Base-by-base conservation (phyloP, 1,140 invertebrate genomes). In the Bombus haemorrhoidalis region DNA sequence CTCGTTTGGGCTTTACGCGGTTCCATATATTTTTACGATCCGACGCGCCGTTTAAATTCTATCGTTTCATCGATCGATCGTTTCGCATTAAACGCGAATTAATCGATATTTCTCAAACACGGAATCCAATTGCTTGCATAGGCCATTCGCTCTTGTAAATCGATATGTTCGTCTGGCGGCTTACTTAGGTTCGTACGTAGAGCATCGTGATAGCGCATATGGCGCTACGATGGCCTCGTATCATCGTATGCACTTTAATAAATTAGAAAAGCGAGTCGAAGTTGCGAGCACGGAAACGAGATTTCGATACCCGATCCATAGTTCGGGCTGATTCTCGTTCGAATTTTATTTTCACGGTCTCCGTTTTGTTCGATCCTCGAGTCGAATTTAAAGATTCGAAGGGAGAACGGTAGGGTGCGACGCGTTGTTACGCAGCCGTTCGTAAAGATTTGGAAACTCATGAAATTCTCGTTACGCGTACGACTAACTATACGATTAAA, bases 151-250 rank as follows among this genome's bases (percentile, higher is more conserved):
- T 66, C 34, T 0, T 18, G 72, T 39, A 53, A 76, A 83, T 83
- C 81, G 34, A 83, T 83, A 83, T 68, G 43, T n/a, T 66, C 72
- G 81, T 75, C 81, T 66, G 72, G 43, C 62, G 59, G 47, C 62
- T 83, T 74, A 32, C 71, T 81, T 81, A 39, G 12, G 39, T 34
- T 73, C 71, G 1, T 53, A 68, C 57, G 59, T 64, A 41, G n/a
- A 22, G 66, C 66, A 43, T 66, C 64, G 1, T 15, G 41, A 76
- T n/a, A 10, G 39, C 6, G 72, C 41, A 66, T 53, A 53, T 0
- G 28, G 59, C 25, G 59, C 59, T 62, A 18, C 81, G 39, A 32
- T 28, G 47, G 64, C 71, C 71, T 66, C 72, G 79, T 64, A 62
- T 64, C 57, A 43, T 25, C 32, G 28, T 13, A 10, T 28, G 32